Evolutionary conservation across 2,888 invertebrate species (phyloP).

Genomic region (Himalopsyche tibetana): DNA sequence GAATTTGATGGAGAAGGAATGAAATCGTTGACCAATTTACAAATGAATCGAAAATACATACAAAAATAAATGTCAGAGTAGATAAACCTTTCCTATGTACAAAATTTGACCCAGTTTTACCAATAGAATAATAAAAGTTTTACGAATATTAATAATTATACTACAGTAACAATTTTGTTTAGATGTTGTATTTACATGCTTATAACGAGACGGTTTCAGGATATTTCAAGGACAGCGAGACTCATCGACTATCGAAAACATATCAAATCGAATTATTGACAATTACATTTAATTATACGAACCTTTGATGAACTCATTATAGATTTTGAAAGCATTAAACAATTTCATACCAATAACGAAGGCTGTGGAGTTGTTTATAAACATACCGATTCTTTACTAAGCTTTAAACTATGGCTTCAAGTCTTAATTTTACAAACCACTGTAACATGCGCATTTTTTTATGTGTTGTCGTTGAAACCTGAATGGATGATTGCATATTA

Average conservation of each 20-base stretch:
- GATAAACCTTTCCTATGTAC: constrained; percentile 33
- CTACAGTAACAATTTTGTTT: neutral
- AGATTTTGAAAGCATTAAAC: no score
- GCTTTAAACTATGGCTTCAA: no score
- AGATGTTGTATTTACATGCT: constrained; percentile 12
- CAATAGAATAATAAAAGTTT: constrained; percentile 15
- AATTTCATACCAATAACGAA: no score
- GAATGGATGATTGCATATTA: no score
- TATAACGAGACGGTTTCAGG: neutral
- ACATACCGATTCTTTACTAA: no score
- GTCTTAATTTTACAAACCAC: no score
- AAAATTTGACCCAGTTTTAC: constrained; percentile 2
- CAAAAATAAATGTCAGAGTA: constrained; percentile 9
- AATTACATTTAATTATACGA: no score
- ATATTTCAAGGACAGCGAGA: constrained; percentile 27
- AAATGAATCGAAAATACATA: neutral
- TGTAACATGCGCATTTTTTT: no score
- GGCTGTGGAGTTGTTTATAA: no score
- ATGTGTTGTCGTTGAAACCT: no score
- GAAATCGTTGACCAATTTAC: neutral
- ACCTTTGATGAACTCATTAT: no score
- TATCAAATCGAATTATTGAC: constrained; percentile 36
- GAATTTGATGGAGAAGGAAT: no score
- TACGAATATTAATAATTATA: neutral
- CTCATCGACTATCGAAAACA: constrained; percentile 32